A percentile compares a stretch with the other conserved stretches of the same genome.
Conservation (phyloP, 2,113 vertebrate genomes). For the Brachypteracias leptosomus region DNA sequence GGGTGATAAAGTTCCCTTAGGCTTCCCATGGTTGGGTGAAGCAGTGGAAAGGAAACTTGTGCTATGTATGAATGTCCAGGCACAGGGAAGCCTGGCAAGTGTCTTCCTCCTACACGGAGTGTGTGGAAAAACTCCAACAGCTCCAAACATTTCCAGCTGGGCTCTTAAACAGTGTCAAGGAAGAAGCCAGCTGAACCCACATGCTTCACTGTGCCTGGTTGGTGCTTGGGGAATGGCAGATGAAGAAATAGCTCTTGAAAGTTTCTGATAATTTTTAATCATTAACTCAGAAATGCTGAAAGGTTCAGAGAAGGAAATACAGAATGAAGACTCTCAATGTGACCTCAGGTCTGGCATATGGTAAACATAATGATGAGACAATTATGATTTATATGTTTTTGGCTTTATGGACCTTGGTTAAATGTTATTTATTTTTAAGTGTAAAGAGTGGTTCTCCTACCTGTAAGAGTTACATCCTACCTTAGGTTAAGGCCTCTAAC, state of each 20-base stretch:
- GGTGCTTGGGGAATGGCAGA: background rate
- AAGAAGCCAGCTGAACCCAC: background rate
- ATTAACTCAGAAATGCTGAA: background rate
- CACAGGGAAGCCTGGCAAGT: background rate
- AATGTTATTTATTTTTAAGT: background rate
- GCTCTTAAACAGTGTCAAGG: background rate
- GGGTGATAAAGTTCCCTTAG: background rate
- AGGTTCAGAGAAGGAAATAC: background rate
- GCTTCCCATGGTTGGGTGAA: background rate
- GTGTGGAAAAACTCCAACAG: background rate
- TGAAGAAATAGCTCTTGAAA: background rate
- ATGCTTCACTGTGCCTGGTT: background rate
- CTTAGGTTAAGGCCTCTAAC: background rate
- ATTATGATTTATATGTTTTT: background rate
- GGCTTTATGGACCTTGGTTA: background rate
- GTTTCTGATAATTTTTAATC: background rate
- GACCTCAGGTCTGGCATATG: background rate
- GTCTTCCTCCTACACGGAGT: background rate
- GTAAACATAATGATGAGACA: background rate
- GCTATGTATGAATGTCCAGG: background rate
- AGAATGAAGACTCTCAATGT: background rate
- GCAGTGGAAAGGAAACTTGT: background rate
- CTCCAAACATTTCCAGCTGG: background rate
- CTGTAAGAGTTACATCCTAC: background rate
- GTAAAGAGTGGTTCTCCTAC: background rate